A percentile compares a stretch with the other conserved stretches of the same genome.
phyloP scores from a whole-genome alignment of 2,888 invertebrate species.

The Branchipolynoe longqiensis region DNA sequence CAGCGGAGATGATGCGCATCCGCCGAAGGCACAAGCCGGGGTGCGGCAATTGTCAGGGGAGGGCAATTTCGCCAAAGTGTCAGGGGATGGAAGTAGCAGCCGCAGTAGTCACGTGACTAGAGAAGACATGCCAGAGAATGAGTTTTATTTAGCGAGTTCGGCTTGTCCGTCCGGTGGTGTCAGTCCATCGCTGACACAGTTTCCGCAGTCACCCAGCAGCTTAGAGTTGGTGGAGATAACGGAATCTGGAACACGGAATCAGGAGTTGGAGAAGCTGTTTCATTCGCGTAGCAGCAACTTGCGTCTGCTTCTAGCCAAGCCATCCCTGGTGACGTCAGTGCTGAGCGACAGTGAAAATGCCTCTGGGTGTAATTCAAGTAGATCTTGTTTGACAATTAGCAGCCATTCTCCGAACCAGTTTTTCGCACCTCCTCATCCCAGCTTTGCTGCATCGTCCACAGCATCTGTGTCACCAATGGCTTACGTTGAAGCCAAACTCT shows the following conservation, averaged over 20 bases:
- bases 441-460: constrained; percentile 55
- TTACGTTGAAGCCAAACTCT: constrained; percentile 74
- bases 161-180: no score
- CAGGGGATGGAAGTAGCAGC: no score
- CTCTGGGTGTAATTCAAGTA: no score
- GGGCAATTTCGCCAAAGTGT: no score
- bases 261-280: no score
- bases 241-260: neutral
- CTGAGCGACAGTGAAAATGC: constrained; percentile 68
- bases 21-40: no score
- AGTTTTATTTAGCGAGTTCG: no score
- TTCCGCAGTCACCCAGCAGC: constrained; percentile 44
- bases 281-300: no score
- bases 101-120: neutral
- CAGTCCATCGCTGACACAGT: constrained; percentile 11
- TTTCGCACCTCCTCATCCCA: neutral
- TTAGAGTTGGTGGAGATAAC: constrained; percentile 51
- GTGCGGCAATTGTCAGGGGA: no score
- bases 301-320: constrained; percentile 63
- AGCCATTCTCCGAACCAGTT: constrained; percentile 4
- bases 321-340: constrained; percentile 71
- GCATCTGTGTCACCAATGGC: constrained; percentile 72
- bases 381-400: neutral
- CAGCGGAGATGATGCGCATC: no score
- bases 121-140: neutral